These are phyloP conservation scores for Cylas formicarius DNA, from an alignment of 1,140 invertebrate species.

Conservation along the genomic window DNA sequence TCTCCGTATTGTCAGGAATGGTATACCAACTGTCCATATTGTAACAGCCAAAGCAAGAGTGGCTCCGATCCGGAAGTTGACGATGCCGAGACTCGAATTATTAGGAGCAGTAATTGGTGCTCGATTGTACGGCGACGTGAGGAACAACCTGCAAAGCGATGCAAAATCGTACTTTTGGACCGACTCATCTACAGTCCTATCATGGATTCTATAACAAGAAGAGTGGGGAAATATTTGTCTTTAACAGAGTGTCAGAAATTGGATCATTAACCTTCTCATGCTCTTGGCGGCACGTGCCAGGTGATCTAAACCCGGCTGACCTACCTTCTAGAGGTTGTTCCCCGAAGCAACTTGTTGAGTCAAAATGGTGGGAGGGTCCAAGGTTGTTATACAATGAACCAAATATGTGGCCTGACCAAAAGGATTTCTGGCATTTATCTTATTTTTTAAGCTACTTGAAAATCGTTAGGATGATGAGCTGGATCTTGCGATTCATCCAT, in stretches of 20 bases:
- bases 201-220: conserved; percentile 25
- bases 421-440: conserved; percentile 5
- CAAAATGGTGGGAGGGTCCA: conserved; percentile 35
- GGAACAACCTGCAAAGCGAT: conserved; percentile 11
- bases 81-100: conserved; percentile 20
- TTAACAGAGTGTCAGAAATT: conserved; percentile 36
- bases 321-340: conserved; percentile 35
- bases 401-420: conserved; percentile 24
- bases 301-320: conserved; percentile 41
- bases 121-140: conserved; percentile 10
- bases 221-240: conserved; percentile 30
- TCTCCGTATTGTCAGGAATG: conserved; percentile 6
- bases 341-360: conserved; percentile 23
- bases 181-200: conserved; percentile 30
- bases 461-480: conserved; percentile 30
- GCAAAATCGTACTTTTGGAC: conserved; percentile 16
- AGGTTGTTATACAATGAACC: conserved; percentile 25
- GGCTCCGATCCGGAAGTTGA: conserved; percentile 19
- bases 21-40: conserved; percentile 4
- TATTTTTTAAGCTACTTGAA: conserved; percentile 28
- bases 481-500: conserved; percentile 28
- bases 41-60: conserved; percentile 22
- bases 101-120: conserved; percentile 15
- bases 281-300: conserved; percentile 39
- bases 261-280: conserved; percentile 24